Percentiles rank a stretch among this genome's conserved stretches.
Evolutionary conservation across 2,113 vertebrate species (phyloP).

Genomic region (Perca flavescens): DNA sequence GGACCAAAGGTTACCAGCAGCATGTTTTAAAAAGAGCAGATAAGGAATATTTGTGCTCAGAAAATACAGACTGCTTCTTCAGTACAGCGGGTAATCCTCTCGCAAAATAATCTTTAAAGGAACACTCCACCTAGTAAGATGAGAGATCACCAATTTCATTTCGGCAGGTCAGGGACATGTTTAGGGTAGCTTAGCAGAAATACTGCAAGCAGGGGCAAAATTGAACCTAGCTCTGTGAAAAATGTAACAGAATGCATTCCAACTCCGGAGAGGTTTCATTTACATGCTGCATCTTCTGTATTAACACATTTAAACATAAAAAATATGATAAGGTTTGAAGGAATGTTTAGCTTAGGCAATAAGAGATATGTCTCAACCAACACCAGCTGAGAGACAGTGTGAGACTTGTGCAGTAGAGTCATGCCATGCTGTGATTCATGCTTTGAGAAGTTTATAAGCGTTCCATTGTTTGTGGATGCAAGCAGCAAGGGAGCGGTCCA

Average conservation of each 20-base stretch:
- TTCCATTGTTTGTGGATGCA: conserved; percentile 8
- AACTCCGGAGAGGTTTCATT: neutral
- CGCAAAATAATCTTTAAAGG: neutral
- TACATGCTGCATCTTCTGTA: neutral
- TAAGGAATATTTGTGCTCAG: conserved; percentile 1
- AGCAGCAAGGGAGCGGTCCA: neutral
- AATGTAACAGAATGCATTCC: neutral
- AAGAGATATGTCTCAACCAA: neutral
- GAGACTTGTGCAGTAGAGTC: neutral
- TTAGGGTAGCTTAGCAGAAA: neutral
- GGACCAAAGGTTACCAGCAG: conserved; percentile 3
- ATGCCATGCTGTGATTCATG: conserved; percentile 1
- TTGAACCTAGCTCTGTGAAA: neutral
- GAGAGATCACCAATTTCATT: conserved; percentile 12
- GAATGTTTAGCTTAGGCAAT: neutral
- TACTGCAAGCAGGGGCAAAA: neutral
- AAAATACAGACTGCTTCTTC: neutral
- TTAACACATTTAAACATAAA: neutral
- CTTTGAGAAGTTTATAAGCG: neutral
- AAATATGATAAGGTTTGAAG: neutral
- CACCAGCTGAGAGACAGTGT: neutral
- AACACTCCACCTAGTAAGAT: neutral
- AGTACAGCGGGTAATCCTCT: neutral
- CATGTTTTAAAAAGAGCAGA: conserved; percentile 9
- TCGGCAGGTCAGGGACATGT: neutral